These are phyloP conservation scores for Oncorhynchus gorbuscha DNA, from an alignment of 2,113 vertebrate genomes.

Conservation along the genomic window DNA sequence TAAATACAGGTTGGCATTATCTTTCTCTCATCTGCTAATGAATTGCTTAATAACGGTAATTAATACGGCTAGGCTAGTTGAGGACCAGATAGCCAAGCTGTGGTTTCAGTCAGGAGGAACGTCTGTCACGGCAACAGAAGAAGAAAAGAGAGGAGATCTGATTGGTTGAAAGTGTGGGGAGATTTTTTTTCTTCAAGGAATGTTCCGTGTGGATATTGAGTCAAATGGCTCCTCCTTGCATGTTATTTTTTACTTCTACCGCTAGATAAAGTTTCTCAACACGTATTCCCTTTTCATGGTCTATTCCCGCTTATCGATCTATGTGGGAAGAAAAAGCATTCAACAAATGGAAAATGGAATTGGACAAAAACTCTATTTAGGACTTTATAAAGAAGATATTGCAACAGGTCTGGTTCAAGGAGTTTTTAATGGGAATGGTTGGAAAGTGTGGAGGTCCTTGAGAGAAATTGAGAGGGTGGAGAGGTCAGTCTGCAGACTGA, in stretches of 20 bases:
- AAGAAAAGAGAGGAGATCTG: background rate
- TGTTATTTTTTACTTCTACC: background rate
- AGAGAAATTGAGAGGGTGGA: conserved; percentile 28
- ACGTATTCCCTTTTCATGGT: background rate
- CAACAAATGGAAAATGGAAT: background rate
- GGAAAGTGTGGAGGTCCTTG: conserved; percentile 13
- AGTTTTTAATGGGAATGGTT: conserved; percentile 6
- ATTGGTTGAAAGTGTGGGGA: background rate
- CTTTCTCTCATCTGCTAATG: conserved; percentile 42
- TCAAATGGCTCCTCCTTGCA: too few relatives aligned
- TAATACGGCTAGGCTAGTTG: conserved; percentile 45
- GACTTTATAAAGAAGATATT: conserved; percentile 16
- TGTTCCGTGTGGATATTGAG: background rate
- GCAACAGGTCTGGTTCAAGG: conserved; percentile 34
- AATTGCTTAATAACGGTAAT: conserved; percentile 50
- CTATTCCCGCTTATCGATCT: background rate
- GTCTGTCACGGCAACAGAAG: conserved; percentile 17
- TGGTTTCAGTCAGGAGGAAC: conserved; percentile 16
- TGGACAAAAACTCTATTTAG: conserved; percentile 16
- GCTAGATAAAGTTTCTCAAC: background rate
- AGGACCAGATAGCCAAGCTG: conserved; percentile 6
- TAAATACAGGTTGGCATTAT: conserved; percentile 36
- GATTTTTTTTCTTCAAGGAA: background rate
- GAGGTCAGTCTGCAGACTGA: conserved; percentile 22
- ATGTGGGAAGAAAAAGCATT: background rate